Base-by-base conservation (phyloP, 1,140 invertebrate species). In the Aricia agestis region DNA sequence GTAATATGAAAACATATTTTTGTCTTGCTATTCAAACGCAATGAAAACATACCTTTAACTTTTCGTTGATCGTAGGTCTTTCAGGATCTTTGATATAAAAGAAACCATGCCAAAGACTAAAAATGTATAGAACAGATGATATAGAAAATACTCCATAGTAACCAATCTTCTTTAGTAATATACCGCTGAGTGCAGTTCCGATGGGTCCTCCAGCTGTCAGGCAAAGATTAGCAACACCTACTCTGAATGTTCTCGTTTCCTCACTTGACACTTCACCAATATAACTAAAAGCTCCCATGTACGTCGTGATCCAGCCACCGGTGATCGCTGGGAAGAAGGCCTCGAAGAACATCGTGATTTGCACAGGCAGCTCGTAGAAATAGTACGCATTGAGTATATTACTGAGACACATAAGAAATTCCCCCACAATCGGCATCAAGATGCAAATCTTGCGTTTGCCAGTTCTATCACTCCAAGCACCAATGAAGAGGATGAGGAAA, bases 251-350 rank as follows among this genome's bases (percentile, higher is more conserved):
- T 72, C 97, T 93, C 18, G 94, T 95, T 82, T 96, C 94, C 72
- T 95, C 93, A n/a, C 94, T 94, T 1, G 97, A 97, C 41, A 97
- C 94, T 83, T 98, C 96, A 58, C 95, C 95, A n/a, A 98, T 95
- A 79, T 97, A 98, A 84, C 96, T 97, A 87, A 98, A 98, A 25
- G 96, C 94, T 4, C 96, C 96, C 95, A 98, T 97, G 75, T 97
- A 95, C 92, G 97, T 95, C 18, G 96, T 95, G 75, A 97, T 96
- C 94, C 95, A 97, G 2, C 96, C 96, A 3, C 96, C 96, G 10
- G 95, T 95, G 1, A 98, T 81, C 1, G 95, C 95, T 4, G 95
- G 95, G 79, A 96, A 95, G 1, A 96, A 86, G 0, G 79, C 82
- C 67, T 85, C 83, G 32, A 81, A 78, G 69, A 85, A 83, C 78